Conservation (phyloP, 2,113 vertebrate genomes). For the Notarius lentiginosus region DNA sequence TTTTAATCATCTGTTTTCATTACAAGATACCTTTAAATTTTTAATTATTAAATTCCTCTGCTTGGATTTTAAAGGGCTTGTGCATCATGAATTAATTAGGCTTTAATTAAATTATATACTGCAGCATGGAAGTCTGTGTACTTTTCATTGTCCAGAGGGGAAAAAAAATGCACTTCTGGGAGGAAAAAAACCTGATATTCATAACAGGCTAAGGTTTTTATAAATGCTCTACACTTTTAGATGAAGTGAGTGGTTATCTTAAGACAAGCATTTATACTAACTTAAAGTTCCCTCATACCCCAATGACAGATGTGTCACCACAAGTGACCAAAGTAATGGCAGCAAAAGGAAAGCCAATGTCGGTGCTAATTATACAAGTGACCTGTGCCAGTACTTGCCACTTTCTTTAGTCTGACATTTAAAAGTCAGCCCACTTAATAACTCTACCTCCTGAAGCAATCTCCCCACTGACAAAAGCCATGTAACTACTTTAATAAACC, state of each 20-base stretch:
- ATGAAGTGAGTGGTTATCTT: background rate
- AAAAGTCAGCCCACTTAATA: conserved; percentile 57
- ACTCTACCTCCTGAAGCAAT: conserved; percentile 43
- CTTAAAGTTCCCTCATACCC: conserved; percentile 27
- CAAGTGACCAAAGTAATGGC: conserved; percentile 18
- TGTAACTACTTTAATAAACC: conserved; percentile 56
- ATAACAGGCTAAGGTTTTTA: background rate
- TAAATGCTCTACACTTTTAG: background rate
- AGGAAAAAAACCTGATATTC: background rate
- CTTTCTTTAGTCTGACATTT: conserved; percentile 58
- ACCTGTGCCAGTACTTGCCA: conserved; percentile 43
- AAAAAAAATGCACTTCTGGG: background rate
- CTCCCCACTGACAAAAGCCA: conserved; percentile 29
- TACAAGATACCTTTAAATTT: background rate
- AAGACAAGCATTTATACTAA: conserved; percentile 36
- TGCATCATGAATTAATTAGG: background rate
- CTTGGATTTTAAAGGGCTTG: background rate
- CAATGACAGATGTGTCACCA: conserved; percentile 43
- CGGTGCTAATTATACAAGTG: conserved; percentile 54
- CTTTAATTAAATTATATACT: background rate
- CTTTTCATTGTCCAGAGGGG: background rate
- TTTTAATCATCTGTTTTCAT: background rate
- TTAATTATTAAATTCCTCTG: background rate
- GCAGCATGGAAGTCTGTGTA: background rate
- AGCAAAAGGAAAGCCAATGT: conserved; percentile 20